Conservation (phyloP, 1,140 invertebrate genomes). For the Heliothis subflexa region DNA sequence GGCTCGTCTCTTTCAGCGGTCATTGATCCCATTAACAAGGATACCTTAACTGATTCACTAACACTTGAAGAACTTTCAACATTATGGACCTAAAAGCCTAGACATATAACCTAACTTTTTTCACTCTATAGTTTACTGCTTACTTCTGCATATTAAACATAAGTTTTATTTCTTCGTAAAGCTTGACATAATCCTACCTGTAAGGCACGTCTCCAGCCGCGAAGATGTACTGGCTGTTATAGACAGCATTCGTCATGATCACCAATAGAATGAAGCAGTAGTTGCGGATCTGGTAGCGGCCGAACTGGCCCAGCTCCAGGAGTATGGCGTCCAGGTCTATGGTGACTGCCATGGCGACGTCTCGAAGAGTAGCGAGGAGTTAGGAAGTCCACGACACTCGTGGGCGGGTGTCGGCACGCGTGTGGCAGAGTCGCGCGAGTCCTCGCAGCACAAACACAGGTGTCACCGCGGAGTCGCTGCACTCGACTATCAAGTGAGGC, state of each 20-base stretch:
- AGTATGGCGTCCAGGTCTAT: slow-evolving; percentile 72
- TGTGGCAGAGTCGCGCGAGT: slow-evolving; percentile 2
- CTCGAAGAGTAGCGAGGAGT: no score
- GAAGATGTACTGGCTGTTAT: slow-evolving; percentile 80
- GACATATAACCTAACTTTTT: not conserved
- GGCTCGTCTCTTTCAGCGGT: no score
- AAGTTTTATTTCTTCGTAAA: no score
- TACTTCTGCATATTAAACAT: not conserved
- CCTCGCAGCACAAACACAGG: slow-evolving; percentile 1
- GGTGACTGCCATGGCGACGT: slow-evolving; percentile 35
- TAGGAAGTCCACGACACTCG: slow-evolving; percentile 8
- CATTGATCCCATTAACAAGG: no score
- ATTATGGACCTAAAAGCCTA: no score
- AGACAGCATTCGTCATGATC: slow-evolving; percentile 72
- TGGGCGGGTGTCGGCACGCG: not conserved
- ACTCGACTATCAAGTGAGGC: not conserved
- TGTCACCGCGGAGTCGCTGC: not conserved
- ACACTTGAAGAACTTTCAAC: no score
- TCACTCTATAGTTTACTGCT: not conserved
- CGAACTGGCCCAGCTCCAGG: slow-evolving; percentile 77
- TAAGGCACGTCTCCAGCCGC: slow-evolving; percentile 63
- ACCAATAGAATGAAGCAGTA: slow-evolving; percentile 71
- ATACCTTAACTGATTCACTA: no score
- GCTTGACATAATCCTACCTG: slow-evolving; percentile 59
- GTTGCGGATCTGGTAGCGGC: slow-evolving; percentile 70